Conservation (phyloP, 2,888 invertebrate genomes). For the Drosophila paranaensis region DNA sequence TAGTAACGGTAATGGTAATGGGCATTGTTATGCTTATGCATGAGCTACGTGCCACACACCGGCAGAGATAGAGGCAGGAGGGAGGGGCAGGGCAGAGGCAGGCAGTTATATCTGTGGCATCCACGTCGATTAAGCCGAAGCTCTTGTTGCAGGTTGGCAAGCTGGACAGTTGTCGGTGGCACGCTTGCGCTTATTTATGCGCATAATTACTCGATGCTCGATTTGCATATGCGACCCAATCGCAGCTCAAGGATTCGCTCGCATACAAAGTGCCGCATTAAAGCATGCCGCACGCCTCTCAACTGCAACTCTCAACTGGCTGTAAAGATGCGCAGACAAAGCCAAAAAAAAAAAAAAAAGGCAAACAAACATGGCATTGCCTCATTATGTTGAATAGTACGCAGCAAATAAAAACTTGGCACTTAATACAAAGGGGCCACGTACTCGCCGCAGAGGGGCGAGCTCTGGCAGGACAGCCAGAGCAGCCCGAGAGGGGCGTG, state of each 20-base stretch:
- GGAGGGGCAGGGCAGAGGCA: not conserved
- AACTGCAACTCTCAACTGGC: slow-evolving; percentile 42
- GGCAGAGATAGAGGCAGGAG: not conserved
- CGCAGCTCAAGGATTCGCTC: slow-evolving; percentile 55
- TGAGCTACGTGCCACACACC: slow-evolving; percentile 58
- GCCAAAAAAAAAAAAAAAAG: slow-evolving; percentile 10
- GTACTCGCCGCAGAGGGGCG: slow-evolving; percentile 23
- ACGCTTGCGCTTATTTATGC: slow-evolving; percentile 65
- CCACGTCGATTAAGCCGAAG: slow-evolving; percentile 59
- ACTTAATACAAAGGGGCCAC: slow-evolving; percentile 74
- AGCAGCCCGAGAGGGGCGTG: slow-evolving; percentile 32
- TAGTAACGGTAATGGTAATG: slow-evolving; percentile 54
- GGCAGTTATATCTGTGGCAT: slow-evolving; percentile 36
- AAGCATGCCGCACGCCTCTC: slow-evolving; percentile 25
- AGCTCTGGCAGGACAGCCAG: not conserved
- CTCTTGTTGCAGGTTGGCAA: slow-evolving; percentile 17
- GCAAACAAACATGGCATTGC: slow-evolving; percentile 47
- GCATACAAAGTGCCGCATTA: slow-evolving; percentile 66
- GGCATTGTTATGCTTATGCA: slow-evolving; percentile 70
- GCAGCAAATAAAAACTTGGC: slow-evolving; percentile 67
- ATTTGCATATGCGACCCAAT: slow-evolving; percentile 71
- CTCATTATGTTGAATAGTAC: slow-evolving; percentile 70
- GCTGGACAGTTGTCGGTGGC: slow-evolving; percentile 20
- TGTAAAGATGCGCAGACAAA: slow-evolving; percentile 25
- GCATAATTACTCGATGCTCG: slow-evolving; percentile 67